Percentiles rank a stretch among this genome's conserved stretches.
Evolutionary conservation across 1,140 invertebrate species (phyloP).

Genomic region (Caenorhabditis tropicalis): DNA sequence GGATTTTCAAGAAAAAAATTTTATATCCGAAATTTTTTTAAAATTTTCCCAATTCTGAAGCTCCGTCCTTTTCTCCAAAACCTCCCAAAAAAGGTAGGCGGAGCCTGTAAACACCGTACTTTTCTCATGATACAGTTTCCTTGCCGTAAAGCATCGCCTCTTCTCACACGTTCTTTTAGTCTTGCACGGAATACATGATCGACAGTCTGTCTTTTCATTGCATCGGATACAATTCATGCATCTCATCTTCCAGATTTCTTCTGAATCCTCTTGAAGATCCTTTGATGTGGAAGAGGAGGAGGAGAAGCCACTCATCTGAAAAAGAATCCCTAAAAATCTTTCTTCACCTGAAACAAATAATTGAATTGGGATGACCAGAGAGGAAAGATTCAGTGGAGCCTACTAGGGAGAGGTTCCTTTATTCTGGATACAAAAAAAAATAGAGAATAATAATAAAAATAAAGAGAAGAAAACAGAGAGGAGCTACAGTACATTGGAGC

Average conservation of each 20-base stretch:
- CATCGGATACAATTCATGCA: conserved; percentile 41
- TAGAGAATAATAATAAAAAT: too few species aligned
- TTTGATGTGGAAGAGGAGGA: too few species aligned
- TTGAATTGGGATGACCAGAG: background rate
- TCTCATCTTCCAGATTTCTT: background rate
- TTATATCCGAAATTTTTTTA: too few species aligned
- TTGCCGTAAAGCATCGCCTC: conserved; percentile 26
- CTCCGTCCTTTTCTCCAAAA: background rate
- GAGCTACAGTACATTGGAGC: background rate
- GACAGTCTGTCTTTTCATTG: conserved; percentile 31
- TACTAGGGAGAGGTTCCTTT: too few species aligned
- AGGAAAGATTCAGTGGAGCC: background rate
- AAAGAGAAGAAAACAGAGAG: background rate
- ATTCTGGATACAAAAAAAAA: too few species aligned
- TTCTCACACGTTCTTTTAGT: conserved; percentile 41
- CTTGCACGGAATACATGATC: conserved; percentile 51
- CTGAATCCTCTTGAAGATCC: conserved; percentile 26
- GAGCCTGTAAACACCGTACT: background rate
- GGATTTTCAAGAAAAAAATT: too few species aligned
- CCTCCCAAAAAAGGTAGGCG: too few species aligned
- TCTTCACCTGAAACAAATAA: too few species aligned
- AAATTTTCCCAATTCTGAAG: background rate
- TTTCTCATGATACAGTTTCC: background rate
- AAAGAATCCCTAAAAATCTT: too few species aligned
- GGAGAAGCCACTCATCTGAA: background rate